Base-by-base conservation (phyloP, 1,140 invertebrate species). In the Drosophila kanapiae region DNA sequence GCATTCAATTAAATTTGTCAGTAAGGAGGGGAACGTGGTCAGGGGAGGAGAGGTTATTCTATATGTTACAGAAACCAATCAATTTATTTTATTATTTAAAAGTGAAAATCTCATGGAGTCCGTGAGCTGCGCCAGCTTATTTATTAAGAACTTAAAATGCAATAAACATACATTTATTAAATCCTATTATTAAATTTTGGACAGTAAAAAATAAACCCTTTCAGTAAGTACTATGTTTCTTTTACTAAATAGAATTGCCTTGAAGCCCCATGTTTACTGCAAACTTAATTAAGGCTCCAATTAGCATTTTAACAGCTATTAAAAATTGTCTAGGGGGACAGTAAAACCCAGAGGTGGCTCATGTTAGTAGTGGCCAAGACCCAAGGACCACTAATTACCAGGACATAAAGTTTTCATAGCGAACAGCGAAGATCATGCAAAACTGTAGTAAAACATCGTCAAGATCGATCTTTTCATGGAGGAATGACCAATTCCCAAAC, bases 1-100 rank as follows among this genome's bases (percentile, higher is more conserved):
- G 63, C 37, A 69, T 42, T 69, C 63, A 51, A 69, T 35, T 51
- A 68, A 69, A 29, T 47, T 48, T 68, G 49, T 43, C 63, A 45
- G 33, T 13, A 29, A 23, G 16, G 13, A 38, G 58, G 40, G 13
- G 29, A 18, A 23, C 14, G 29, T 43, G 37, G 62, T 60, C 54
- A 64, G 14, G 8, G 14, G 47, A n/a, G 37, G 23, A 43, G 37
- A 8, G 37, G 10, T 7, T 11, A 1, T n/a, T 37, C 33, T 54
- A 37, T 23, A 54, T 54, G 51, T 54, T 54, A 57, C 37, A 58
- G 56, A 42, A 58, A 43, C 33, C 31, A 16, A 67, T 63, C 57
- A 33, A 65, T 62, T 65, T 43, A 43, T 35, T 62, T 65, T 43
- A 65, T 35, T 42, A 33, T 43, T 23, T 61, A 42, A 61, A 31